Percentiles rank a stretch among this genome's conserved stretches.
Conservation (phyloP, 2,888 invertebrate genomes). For the Timema cristinae region DNA sequence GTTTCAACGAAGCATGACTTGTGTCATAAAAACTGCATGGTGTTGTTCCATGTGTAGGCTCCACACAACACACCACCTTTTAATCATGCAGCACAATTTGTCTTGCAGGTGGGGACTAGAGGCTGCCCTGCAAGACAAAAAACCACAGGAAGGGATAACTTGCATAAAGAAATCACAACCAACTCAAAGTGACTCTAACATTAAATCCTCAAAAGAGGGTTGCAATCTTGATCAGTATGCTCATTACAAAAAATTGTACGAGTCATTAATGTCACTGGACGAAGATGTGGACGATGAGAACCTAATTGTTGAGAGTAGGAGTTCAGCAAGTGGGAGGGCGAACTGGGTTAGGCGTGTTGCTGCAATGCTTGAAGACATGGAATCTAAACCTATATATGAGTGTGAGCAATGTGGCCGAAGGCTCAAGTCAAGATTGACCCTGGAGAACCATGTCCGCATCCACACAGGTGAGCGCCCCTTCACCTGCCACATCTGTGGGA, state of each 20-base stretch:
- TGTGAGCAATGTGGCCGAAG: not conserved
- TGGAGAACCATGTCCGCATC: not conserved
- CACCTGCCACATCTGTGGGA: constrained; percentile 7
- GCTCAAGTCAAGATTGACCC: not conserved
- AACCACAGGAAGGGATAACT: no score
- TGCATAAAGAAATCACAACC: no score
- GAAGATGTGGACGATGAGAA: not conserved
- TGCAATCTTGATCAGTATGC: no score
- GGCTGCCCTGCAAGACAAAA: no score
- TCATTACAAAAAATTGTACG: not conserved
- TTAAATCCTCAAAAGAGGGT: no score
- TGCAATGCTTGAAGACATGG: not conserved
- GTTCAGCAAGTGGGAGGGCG: not conserved
- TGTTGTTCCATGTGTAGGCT: no score
- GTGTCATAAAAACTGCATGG: no score
- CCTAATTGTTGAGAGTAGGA: not conserved
- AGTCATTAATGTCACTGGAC: constrained; percentile 3
- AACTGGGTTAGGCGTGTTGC: not conserved
- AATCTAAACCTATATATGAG: not conserved
- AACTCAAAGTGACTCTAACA: no score
- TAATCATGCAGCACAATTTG: constrained; percentile 15
- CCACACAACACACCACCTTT: not conserved
- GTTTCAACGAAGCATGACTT: no score
- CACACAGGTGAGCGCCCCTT: not conserved
- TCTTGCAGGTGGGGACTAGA: constrained; percentile 19